Base-by-base conservation (phyloP, 1,140 invertebrate species). In the Sesamia nonagrioides region DNA sequence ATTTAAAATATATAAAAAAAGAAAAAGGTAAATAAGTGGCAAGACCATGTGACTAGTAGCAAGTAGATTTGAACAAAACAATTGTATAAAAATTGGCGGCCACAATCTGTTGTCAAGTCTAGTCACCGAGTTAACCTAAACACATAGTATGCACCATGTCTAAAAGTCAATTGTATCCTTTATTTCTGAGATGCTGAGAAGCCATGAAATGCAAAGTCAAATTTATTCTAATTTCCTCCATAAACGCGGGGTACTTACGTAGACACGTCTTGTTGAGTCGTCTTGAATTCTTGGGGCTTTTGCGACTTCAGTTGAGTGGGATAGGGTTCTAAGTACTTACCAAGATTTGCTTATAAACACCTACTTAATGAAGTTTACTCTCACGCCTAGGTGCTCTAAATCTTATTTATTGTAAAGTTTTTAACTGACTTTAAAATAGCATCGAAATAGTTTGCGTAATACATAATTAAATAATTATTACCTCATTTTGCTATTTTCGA, bases 281-380 rank as follows among this genome's bases (percentile, higher is more conserved):
- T 54, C 68, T 37, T 37, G 68, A 72, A 35, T 21, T 73, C 54
- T 50, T 21, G 52, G 18, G 33, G n/a, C 33, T 42, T 72, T 58
- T 42, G 58, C 71, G 58, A 58, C 35, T 40, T 52, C 15, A 2
- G 17, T 33, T 42, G 50, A 50, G 40, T 27, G 63, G 63, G 6
- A 35, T 13, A 27, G 11, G 33, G 54, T n/a, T 42, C 37, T 56
- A 60, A 60, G 40, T 63, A 76, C 48, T 71, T 35, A n/a, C 71
- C 15, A 33, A 76, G 73, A 76, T 76, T 76, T 76, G 73, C 58
- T 76, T 76, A 76, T 63, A 76, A 76, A 76, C 63, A 76, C 73
- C 40, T 63, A 50, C 58, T 76, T 61, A 63, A 11, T 13, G 45
- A 76, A 76, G 73, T 76, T 76, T 42, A 27, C 73, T 63, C 52